A percentile compares a stretch with the other conserved stretches of the same genome.
Evolutionary conservation across 2,797 vertebrate genomes (phyloP).

Genomic region (Rhabdomys pumilio): DNA sequence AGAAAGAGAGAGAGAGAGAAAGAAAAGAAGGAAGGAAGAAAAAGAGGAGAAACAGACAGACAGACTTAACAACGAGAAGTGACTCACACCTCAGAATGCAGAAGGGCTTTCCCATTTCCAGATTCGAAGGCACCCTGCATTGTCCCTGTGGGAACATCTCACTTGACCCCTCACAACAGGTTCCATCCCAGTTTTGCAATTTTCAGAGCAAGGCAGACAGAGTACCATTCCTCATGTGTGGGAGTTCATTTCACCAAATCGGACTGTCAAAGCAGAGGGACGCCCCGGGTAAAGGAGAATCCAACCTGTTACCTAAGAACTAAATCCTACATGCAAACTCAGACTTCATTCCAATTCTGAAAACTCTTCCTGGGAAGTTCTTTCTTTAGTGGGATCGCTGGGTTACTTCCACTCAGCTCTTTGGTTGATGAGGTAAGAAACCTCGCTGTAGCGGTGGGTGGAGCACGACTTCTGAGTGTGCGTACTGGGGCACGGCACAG

Average conservation of each 20-base stretch:
- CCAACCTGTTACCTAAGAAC: conserved; percentile 37
- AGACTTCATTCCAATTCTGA: conserved; percentile 25
- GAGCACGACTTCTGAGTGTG: background rate
- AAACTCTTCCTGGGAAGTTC: background rate
- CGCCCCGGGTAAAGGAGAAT: background rate
- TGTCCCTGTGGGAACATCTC: conserved; percentile 66
- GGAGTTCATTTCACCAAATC: background rate
- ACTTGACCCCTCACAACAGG: conserved; percentile 8
- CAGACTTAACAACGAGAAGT: conserved; percentile 73
- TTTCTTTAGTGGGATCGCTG: background rate
- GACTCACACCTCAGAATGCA: conserved; percentile 57
- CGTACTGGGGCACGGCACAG: background rate
- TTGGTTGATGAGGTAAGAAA: background rate
- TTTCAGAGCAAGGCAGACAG: background rate
- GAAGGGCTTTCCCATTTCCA: conserved; percentile 33
- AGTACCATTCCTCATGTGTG: background rate
- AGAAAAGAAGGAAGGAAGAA: too few species aligned
- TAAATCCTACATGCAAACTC: background rate
- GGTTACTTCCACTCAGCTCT: background rate
- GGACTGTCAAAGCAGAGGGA: background rate
- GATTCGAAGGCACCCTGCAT: conserved; percentile 36
- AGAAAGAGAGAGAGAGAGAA: rapidly evolving
- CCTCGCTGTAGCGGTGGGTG: rapidly evolving
- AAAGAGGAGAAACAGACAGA: background rate
- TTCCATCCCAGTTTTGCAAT: background rate